Base-by-base conservation (phyloP, 2,797 vertebrate species). In the Amazona finschi region DNA sequence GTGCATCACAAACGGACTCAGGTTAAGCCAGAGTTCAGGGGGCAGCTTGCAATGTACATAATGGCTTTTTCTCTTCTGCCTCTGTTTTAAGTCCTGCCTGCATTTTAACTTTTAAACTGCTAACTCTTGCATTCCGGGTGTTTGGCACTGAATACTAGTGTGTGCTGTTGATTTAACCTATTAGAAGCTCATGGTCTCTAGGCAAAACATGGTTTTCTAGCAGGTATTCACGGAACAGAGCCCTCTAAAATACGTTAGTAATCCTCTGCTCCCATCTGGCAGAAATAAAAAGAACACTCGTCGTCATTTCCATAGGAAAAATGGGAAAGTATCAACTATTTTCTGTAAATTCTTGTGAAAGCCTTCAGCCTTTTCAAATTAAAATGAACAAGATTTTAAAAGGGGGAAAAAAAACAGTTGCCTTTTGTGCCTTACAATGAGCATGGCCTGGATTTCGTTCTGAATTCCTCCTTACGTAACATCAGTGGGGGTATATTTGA, bases 31-130 rank as follows among this genome's bases (percentile, higher is more conserved):
- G n/a, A 75, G 36, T 66, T 52, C 16, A 47, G 38, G 60, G 30
- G 62, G 69, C 93, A 80, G 14, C 78, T 66, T 41, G 24, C 58
- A 71, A 39, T 61, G 80, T 36, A 24, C 20, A 39, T 65, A 78
- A 85, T 46, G 6, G 58, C 92, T 91, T 96, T 82, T 97, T 87
- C 76, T 93, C 85, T 80, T 67, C 69, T 60, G 50, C 25, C 87
- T 66, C 50, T 39, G 47, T 70, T 88, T 79, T 69, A 80, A 91
- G 91, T 87, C 85, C 85, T 75, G 87, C 89, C 70, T 84, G 93
- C 93, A 4, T 74, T 84, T 12, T 93, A 96, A 96, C 94, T 89
- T 92, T 38, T 64, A 65, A 93, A 89, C 90, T 67, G 90, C 96
- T 96, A 94, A 83, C 87, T 47, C 75, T 64, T 64, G 83, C 87